Evolutionary conservation across 2,113 vertebrate species (phyloP), one percentile per base, ranked within the genome.

Genomic region (Protobothrops mucrosquamatus): DNA sequence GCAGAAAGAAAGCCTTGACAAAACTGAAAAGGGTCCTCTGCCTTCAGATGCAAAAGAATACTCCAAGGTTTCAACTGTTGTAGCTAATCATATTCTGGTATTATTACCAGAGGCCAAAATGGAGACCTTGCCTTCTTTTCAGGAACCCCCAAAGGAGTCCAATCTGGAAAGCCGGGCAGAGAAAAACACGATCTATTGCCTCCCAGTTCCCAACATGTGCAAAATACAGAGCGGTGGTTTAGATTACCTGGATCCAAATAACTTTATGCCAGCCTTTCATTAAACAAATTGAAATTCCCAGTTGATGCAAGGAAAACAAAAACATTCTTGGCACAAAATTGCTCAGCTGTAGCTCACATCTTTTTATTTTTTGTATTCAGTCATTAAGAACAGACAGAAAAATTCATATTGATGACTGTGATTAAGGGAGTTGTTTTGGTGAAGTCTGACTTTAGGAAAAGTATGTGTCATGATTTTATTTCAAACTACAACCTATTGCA

Each of bases 221-320:
- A 96, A 93, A 94, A 95, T 89, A 91, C 96, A 96, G 57, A 89
- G 92, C 51, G 94, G 90, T 3, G 95, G 94, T 23, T 96, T 97
- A 87, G 99, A 98, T 56, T 99, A 99, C 94, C 98, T 99, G 93
- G 99, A 99, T 96, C 98, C 98, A 46, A 94, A 97, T 52, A 94
- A 96, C 69, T 97, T 98, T 95, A 96, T 95, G 94, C 93, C 95
- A 69, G 92, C 96, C 92, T 97, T 98, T 96, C 97, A 97, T 88
- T 97, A 89, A 48, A 89, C 91, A 55, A n/a, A 91, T 93, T 22
- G 81, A 51, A 85, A 85, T 93, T 93, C 95, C 93, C 96, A 92
- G 96, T 94, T 95, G 94, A 95, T 89, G 93, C 92, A 94, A 94
- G 92, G 93, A 1, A 9, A 87, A 57, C 51, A 91, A 91, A 91